Conservation (phyloP, 2,888 invertebrate genomes). For the Ochropleura plecta region DNA sequence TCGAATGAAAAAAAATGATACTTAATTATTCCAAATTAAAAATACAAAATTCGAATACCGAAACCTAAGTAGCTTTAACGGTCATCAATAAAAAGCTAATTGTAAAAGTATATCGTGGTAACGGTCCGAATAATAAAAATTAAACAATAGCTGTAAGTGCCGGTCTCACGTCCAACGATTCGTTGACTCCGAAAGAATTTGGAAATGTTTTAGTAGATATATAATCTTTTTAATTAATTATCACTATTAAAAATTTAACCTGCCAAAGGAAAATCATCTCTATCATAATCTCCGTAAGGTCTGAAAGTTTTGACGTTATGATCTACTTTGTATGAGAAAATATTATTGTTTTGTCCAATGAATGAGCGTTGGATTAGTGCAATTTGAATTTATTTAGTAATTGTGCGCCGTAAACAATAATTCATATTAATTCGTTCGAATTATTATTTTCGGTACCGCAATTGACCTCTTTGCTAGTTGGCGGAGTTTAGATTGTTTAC, state of each 20-base stretch:
- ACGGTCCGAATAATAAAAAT: constrained; percentile 74
- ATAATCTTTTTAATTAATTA: constrained; percentile 87
- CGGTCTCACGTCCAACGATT: constrained; percentile 80
- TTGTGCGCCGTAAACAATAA: constrained; percentile 82
- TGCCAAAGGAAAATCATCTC: constrained; percentile 66
- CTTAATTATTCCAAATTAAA: constrained; percentile 57
- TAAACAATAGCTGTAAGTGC: constrained; percentile 77
- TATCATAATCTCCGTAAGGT: constrained; percentile 68
- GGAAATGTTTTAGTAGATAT: constrained; percentile 85
- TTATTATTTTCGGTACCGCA: constrained; percentile 78
- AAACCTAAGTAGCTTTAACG: constrained; percentile 65
- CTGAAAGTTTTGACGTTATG: constrained; percentile 59
- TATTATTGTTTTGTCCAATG: constrained; percentile 86
- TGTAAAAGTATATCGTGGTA: constrained; percentile 70
- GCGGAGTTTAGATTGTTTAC: constrained; percentile 60
- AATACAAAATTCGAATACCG: constrained; percentile 59
- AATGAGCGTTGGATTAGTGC: constrained; percentile 85
- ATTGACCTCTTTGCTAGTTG: constrained; percentile 65
- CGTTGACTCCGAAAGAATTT: constrained; percentile 85
- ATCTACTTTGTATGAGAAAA: constrained; percentile 82
- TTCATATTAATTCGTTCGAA: constrained; percentile 83
- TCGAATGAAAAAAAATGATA: constrained; percentile 44
- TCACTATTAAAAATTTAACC: constrained; percentile 75
- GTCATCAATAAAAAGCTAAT: constrained; percentile 71
- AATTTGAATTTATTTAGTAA: constrained; percentile 87